Evolutionary conservation across 1,140 invertebrate genomes (phyloP).

Genomic region (Stegodyphus dumicola): DNA sequence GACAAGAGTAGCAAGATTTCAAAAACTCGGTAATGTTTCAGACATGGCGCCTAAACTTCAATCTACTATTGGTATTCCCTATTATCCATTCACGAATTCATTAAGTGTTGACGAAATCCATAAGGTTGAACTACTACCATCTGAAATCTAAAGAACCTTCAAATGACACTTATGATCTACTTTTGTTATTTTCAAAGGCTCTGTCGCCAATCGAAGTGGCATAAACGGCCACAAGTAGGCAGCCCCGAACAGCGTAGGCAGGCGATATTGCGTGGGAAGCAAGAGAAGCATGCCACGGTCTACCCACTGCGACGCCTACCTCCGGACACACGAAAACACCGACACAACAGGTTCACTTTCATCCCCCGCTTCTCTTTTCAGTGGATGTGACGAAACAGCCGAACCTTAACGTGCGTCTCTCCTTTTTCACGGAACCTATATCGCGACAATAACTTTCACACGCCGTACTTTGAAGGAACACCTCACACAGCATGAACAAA

Average conservation of each 20-base stretch:
- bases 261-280: conserved; percentile 17
- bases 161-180: background rate
- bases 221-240: background rate
- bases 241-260: conserved; percentile 22
- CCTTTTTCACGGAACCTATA: no score
- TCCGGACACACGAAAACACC: background rate
- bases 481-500: no score
- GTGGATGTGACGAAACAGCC: background rate
- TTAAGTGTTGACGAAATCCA: no score
- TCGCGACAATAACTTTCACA: no score
- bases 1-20: no score
- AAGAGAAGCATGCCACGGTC: conserved; percentile 47
- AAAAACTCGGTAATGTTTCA: no score
- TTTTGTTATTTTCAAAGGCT: conserved; percentile 14
- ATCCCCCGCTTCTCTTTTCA: background rate
- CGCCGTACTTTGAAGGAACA: no score
- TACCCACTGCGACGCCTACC: conserved; percentile 45
- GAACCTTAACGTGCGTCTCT: no score
- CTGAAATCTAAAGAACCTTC: background rate
- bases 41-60: no score
- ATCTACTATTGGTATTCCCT: no score
- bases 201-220: no score
- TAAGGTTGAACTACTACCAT: background rate
- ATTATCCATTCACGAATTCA: no score
- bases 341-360: background rate